Base-by-base conservation (phyloP, 92 coral and sea anemone species). In the Bergia puertoricense region DNA sequence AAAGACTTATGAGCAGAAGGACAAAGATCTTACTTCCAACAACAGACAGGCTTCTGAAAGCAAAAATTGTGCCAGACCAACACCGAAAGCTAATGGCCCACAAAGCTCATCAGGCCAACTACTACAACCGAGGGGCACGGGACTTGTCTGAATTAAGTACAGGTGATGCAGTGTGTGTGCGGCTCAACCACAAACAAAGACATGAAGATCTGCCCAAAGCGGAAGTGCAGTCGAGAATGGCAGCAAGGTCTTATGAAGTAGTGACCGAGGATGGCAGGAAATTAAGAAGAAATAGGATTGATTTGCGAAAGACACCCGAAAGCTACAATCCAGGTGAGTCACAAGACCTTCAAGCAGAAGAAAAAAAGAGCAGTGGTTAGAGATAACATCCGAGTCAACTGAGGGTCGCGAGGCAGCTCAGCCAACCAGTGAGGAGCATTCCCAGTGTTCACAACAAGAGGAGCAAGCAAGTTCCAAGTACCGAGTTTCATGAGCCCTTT, bases 51-150 rank as follows among this genome's bases (percentile, higher is more conserved):
- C 84, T 89, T 30, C 82, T 81, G 75, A 48, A 51, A 57, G 81
- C 85, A 50, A 80, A 77, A 3, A 85, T 85, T 23, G 45, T 14
- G 8, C 45, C 3, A 6, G 77, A 81, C 9, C 85, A 74, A 20
- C 39, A 85, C 56, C 67, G 67, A 42, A 88, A 85, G 84, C 40
- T 91, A 41, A 48, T 68, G 51, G 81, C 66, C 71, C 80, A 37
- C 74, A 91, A 88, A 51, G 83, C 74, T 40, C 67, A 67, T 11
- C 91, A 88, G 59, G 91, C 93, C 7, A 79, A 85, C 36, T 86
- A 85, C 71, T 91, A 91, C 88, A 91, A 85, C 69, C 68, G 79
- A 74, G 90, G 88, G 8, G 91, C 94, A 23, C 73, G 73, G 42
- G 82, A 89, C 57, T 77, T 76, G 51, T 56, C 56, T 16, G 80